A percentile compares a stretch with the other conserved stretches of the same genome.
These are phyloP conservation scores for Pseudochaenichthys georgianus DNA, from an alignment of 2,797 vertebrate genomes.

Conservation along the genomic window DNA sequence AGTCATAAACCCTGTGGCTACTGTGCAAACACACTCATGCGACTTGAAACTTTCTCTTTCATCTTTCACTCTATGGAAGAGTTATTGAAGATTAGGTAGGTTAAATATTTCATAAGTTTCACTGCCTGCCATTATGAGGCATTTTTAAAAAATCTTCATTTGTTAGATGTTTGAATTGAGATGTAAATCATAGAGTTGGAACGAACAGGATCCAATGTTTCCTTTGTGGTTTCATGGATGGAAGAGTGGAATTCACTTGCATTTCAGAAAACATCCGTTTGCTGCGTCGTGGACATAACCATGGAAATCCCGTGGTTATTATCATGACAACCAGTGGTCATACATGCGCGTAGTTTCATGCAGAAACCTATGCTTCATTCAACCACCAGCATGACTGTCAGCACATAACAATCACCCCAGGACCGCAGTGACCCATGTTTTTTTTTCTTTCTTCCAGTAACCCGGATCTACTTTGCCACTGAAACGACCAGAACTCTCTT, in stretches of 20 bases:
- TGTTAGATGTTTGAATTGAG: neutral
- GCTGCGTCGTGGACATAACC: conserved; percentile 48
- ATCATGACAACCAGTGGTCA: conserved; percentile 38
- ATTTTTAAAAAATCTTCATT: neutral
- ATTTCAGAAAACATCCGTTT: conserved; percentile 64
- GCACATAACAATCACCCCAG: conserved; percentile 32
- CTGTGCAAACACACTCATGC: conserved; percentile 5
- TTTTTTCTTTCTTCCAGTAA: neutral
- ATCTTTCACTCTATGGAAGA: conserved; percentile 20
- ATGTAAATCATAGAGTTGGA: neutral
- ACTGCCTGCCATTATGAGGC: neutral
- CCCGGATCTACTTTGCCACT: no score
- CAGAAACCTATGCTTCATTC: conserved; percentile 38
- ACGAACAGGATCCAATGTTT: conserved; percentile 25
- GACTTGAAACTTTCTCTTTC: conserved; percentile 41
- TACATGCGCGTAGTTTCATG: conserved; percentile 23
- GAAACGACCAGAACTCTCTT: no score
- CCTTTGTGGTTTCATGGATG: conserved; percentile 39
- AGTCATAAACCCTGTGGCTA: conserved; percentile 31
- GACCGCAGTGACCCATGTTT: conserved; percentile 54
- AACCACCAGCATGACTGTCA: conserved; percentile 63
- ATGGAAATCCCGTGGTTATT: conserved; percentile 76
- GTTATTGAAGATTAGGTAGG: no score
- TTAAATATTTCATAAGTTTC: neutral
- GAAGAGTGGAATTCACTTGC: conserved; percentile 32